Base-by-base conservation (phyloP, 1,140 invertebrate genomes). In the Elymnias hypermnestra region DNA sequence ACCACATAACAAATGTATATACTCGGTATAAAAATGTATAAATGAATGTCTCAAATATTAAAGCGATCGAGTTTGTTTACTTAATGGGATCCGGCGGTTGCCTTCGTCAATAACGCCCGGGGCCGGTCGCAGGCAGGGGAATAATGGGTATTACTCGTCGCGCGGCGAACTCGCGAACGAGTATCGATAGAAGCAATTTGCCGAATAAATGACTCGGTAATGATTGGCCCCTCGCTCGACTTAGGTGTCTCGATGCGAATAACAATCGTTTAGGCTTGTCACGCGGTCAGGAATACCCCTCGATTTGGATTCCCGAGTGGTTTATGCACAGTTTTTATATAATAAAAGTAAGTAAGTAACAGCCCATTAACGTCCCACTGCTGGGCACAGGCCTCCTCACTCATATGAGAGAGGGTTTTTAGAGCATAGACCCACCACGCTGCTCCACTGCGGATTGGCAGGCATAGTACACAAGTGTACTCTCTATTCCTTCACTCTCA, bases 181-280 rank as follows among this genome's bases (percentile, higher is more conserved):
- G 56, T 70, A 72, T 71, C 57, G 71, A 71, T 72, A 70, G 61
- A 63, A 58, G 63, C 68, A 76, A 74, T 76, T 72, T 70, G 63
- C 54, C 60, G 63, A 72, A 71, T 71, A 74, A 74, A 72, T 65
- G 62, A 53, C 54, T 52, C 47, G 46, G 53, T 57, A 60, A 61
- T 59, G 39, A 54, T 63, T 39, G 51, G 38, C 42, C 37, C 3
- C 43, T 35, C 44, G 36, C 38, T 47, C 47, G 29, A 43, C 51
- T 51, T 44, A 41, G 37, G 26, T 39, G 39, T 40, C 36, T 29
- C 38, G 41, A 38, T 17, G 29, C 38, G 35, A 23, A 38, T 36
- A 35, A 45, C 36, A 9, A 19, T 37, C 21, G 45, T 19, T 26
- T 18, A 18, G 38, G 8, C 8, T 41, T 14, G 14, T 22, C n/a